Conservation (phyloP, 2,113 vertebrate genomes). For the Neotragus moschatus region DNA sequence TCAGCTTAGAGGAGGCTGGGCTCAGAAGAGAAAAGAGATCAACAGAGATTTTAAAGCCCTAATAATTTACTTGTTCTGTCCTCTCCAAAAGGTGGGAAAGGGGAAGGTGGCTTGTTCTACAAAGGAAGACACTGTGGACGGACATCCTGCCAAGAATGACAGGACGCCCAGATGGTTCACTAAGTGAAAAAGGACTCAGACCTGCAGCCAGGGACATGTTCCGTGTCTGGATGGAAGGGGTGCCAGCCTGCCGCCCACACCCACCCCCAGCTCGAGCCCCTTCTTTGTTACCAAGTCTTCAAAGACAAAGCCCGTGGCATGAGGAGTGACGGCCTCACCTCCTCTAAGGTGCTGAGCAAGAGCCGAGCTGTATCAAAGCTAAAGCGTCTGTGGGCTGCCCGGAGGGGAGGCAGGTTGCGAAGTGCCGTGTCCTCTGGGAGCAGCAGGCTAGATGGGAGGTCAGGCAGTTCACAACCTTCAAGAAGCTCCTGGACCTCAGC, state of each 20-base stretch:
- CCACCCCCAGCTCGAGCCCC: neutral
- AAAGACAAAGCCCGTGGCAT: neutral
- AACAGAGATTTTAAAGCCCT: neutral
- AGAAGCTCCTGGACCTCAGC: slow-evolving; percentile 86
- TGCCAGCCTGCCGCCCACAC: neutral
- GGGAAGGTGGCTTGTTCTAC: neutral
- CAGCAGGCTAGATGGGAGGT: slow-evolving; percentile 84
- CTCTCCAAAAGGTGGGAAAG: neutral
- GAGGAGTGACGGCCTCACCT: slow-evolving; percentile 79
- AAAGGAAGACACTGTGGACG: neutral
- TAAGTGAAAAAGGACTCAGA: neutral
- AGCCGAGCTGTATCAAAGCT: slow-evolving; percentile 85
- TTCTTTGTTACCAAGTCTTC: neutral
- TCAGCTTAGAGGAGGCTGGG: neutral
- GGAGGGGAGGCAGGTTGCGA: slow-evolving; percentile 90
- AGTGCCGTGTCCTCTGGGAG: slow-evolving; percentile 94
- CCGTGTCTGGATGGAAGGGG: neutral
- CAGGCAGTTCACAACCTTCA: slow-evolving; percentile 86
- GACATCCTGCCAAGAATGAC: neutral
- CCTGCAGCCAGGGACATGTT: neutral
- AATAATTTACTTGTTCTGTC: neutral
- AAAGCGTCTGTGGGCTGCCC: slow-evolving; percentile 86
- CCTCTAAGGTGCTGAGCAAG: slow-evolving; percentile 87
- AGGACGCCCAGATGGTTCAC: no score
- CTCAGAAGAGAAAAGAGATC: neutral